These are phyloP conservation scores for Amblyteles armatorius DNA, from an alignment of 2,888 invertebrate species.

Conservation along the genomic window DNA sequence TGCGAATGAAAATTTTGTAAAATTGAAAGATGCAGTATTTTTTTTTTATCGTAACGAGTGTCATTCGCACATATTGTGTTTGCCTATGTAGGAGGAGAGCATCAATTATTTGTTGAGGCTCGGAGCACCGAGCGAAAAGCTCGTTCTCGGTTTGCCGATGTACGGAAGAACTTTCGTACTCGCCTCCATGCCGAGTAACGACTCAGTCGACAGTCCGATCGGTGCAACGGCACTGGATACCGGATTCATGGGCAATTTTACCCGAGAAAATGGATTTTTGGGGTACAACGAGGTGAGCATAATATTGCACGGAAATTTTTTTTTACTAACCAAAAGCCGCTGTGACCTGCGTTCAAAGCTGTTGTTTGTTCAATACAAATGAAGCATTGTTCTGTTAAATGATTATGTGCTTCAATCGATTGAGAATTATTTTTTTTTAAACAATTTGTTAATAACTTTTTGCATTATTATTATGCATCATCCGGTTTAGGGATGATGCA, in stretches of 20 bases:
- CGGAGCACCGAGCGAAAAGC: constrained; percentile 91
- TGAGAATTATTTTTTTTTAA: no score
- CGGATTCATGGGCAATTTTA: constrained; percentile 92
- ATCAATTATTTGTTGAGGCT: constrained; percentile 90
- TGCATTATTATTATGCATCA: no score
- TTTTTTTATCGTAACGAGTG: not conserved
- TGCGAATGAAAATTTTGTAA: constrained; percentile 51
- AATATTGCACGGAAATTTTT: not conserved
- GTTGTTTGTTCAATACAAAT: not conserved
- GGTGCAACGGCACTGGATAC: constrained; percentile 86
- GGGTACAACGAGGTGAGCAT: constrained; percentile 93
- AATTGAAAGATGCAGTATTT: not conserved
- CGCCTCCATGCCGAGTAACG: constrained; percentile 70
- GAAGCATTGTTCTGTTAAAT: no score
- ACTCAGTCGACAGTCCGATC: constrained; percentile 81
- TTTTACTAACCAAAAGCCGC: no score
- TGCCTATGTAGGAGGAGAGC: constrained; percentile 88
- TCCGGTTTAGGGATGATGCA: no score
- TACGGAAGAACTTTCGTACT: constrained; percentile 93
- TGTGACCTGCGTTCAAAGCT: not conserved
- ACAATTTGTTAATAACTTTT: no score
- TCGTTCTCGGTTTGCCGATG: constrained; percentile 93
- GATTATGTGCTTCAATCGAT: no score
- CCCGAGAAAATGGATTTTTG: constrained; percentile 92
- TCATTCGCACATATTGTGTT: not conserved